phyloP scores from a whole-genome alignment of 2,797 vertebrate genomes.

The Gymnodraco acuticeps region DNA sequence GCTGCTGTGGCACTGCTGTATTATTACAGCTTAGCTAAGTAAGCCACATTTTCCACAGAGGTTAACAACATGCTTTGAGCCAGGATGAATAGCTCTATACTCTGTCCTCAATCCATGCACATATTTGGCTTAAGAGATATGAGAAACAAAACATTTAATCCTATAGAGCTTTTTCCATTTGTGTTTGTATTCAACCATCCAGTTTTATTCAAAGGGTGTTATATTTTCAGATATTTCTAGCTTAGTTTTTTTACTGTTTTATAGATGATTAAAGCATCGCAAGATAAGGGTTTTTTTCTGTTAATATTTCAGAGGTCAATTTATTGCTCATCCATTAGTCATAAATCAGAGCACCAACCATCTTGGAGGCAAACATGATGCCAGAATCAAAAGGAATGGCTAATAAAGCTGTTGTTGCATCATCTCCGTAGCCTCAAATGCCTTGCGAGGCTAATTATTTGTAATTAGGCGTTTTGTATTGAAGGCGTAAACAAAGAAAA shows the following conservation, averaged over 20 bases:
- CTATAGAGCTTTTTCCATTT: slow-evolving; percentile 34
- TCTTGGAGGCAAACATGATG: slow-evolving; percentile 44
- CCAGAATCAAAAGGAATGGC: slow-evolving; percentile 79
- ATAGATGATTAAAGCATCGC: slow-evolving; percentile 11
- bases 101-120: slow-evolving; percentile 51
- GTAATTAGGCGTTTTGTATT: slow-evolving; percentile 68
- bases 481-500: slow-evolving; percentile 71
- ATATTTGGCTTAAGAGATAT: slow-evolving; percentile 37
- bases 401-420: slow-evolving; percentile 61
- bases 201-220: slow-evolving; percentile 2
- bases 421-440: slow-evolving; percentile 37
- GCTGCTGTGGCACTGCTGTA: slow-evolving; percentile 59
- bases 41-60: slow-evolving; percentile 75
- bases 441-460: slow-evolving; percentile 72
- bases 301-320: slow-evolving; percentile 55
- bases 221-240: not conserved
- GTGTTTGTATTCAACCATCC: slow-evolving; percentile 24
- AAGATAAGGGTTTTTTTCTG: not conserved
- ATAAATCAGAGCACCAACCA: slow-evolving; percentile 50
- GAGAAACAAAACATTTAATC: slow-evolving; percentile 59
- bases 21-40: slow-evolving; percentile 76
- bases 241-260: not conserved
- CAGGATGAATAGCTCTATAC: slow-evolving; percentile 57
- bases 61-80: slow-evolving; percentile 69
- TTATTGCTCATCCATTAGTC: slow-evolving; percentile 63